Evolutionary conservation across 2,888 invertebrate genomes (phyloP).

Genomic region (Lingula anatina): DNA sequence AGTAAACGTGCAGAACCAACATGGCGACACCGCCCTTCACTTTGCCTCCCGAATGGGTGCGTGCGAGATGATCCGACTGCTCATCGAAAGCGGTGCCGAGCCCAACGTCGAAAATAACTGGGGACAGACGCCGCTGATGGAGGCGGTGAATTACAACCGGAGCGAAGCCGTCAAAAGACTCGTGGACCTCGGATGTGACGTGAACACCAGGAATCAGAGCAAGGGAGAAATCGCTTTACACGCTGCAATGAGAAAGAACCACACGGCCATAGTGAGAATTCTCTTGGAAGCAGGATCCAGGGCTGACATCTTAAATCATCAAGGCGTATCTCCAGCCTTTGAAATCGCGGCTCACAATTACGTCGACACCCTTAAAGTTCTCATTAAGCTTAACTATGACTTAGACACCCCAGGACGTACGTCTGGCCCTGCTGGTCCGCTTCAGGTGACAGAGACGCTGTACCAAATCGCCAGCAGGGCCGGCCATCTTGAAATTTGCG

Average conservation of each 20-base stretch:
- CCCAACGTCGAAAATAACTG: slow-evolving; percentile 29
- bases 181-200: slow-evolving; percentile 16
- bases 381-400: slow-evolving; percentile 48
- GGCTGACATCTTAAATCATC: slow-evolving; percentile 49
- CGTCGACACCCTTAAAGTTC: slow-evolving; percentile 41
- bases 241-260: slow-evolving; percentile 25
- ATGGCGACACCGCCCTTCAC: slow-evolving; percentile 25
- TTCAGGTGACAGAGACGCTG: slow-evolving; percentile 38
- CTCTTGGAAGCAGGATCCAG: slow-evolving; percentile 38
- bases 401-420: slow-evolving; percentile 47
- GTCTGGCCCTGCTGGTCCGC: slow-evolving; percentile 43
- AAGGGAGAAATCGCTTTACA: slow-evolving; percentile 25
- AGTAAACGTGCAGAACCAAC: slow-evolving; percentile 25
- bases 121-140: slow-evolving; percentile 30
- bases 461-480: slow-evolving; percentile 46
- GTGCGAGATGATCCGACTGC: slow-evolving; percentile 13
- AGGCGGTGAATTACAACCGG: slow-evolving; percentile 28
- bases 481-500: slow-evolving; percentile 45
- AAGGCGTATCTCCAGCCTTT: slow-evolving; percentile 47
- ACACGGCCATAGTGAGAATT: slow-evolving; percentile 18
- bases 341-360: slow-evolving; percentile 49
- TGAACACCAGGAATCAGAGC: slow-evolving; percentile 22
- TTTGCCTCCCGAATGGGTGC: slow-evolving; percentile 25
- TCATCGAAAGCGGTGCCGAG: slow-evolving; percentile 19
- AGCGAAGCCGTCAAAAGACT: slow-evolving; percentile 19